Base-by-base conservation (phyloP, 2,797 vertebrate species). In the Dromococcyx pavoninus region DNA sequence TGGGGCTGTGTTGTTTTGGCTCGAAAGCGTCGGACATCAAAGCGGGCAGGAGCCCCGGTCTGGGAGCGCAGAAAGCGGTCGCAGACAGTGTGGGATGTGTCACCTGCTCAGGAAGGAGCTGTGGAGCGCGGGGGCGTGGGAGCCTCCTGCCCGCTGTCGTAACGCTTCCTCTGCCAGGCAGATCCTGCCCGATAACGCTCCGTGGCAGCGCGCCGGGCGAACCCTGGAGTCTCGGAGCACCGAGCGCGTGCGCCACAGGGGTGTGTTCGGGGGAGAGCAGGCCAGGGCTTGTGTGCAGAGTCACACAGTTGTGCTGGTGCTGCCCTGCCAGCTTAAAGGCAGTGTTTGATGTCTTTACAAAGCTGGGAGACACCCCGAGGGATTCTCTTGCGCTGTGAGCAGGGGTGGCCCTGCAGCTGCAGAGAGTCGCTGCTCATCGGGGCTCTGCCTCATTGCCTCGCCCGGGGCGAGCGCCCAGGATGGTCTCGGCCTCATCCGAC, bases 241-340 rank as follows among this genome's bases (percentile, higher is more conserved):
- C 11, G 1, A 4, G 24, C 0, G 10, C 4, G 39, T 4, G 51
- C 43, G 51, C 43, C 4, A 43, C 76, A 0, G 2, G 25, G 33
- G 33, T 2, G 16, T 9, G 1, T 19, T 7, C 13, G 28, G 13
- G 80, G 58, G n/a, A 23, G 50, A 54, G 2, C 28, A 11, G 58
- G 58, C 18, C 1, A 4, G 3, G 50, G 35, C n/a, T 17, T 25
- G 32, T 2, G 50, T 13, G 58, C 41, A 6, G 44, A 18, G 44
- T 22, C 44, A 17, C 2, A 44, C 11, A 7, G 4, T 15, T 13
- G 17, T 11, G 33, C 60, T 50, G 2, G 35, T 7, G 2, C 43
- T 10, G 27, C 44, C 53, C 58, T 41, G 33, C 32, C 3, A 21
- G 16, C 21, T 22, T 32, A 32, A 32, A n/a, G n/a, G 54, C 30